phyloP scores from a whole-genome alignment of 2,797 vertebrate genomes.

The Gallinago stenura region DNA sequence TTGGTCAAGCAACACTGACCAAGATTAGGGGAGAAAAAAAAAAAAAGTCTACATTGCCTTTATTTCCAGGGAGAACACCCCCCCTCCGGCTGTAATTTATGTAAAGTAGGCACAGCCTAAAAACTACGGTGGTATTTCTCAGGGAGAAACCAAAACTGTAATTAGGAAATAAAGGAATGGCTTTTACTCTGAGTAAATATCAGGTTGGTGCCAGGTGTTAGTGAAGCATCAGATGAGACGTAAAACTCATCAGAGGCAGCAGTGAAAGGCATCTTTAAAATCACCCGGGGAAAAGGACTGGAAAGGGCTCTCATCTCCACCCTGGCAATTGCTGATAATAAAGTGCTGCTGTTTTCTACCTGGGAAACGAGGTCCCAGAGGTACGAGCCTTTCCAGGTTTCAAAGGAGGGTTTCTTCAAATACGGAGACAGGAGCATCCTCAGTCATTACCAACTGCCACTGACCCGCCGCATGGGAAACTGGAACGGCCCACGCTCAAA shows the following conservation, averaged over 20 bases:
- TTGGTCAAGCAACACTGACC: not conserved
- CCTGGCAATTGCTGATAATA: not conserved
- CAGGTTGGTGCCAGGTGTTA: not conserved
- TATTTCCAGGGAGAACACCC: not conserved
- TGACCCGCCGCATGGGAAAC: not conserved
- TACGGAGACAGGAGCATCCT: not conserved
- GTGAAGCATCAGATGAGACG: not conserved
- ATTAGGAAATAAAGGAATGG: not conserved
- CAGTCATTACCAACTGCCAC: not conserved
- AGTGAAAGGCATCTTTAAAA: not conserved
- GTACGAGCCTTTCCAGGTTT: not conserved
- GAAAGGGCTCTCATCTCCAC: not conserved
- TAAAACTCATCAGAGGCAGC: not conserved
- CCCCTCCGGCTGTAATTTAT: not conserved
- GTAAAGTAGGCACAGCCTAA: not conserved
- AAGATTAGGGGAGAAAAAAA: not conserved
- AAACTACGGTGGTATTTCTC: not conserved
- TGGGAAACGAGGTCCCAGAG: constrained; percentile 32
- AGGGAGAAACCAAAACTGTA: not conserved
- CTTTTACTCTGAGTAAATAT: not conserved
- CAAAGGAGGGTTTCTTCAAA: constrained; percentile 11
- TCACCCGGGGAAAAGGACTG: not conserved
- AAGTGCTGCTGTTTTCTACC: constrained; percentile 4
- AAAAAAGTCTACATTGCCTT: not conserved
- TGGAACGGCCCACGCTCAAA: fast-evolving